Evolutionary conservation across 2,888 invertebrate genomes (phyloP).

Genomic region (Plebejus argus): DNA sequence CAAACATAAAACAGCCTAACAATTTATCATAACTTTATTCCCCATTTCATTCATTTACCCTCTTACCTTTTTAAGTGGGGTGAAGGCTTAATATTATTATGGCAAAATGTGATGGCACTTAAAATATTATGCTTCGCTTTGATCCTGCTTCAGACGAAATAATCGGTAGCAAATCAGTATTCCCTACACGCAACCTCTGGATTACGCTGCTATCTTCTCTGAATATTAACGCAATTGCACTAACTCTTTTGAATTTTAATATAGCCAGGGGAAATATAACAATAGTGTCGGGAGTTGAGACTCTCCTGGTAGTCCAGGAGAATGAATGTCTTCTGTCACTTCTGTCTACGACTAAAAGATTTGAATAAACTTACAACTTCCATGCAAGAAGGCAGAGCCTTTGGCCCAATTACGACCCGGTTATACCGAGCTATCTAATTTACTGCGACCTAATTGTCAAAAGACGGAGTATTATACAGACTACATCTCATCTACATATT

Average conservation of each 20-base stretch:
- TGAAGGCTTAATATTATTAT: neutral
- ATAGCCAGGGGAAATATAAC: neutral
- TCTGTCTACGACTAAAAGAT: neutral
- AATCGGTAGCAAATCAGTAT: neutral
- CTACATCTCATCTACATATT: constrained; percentile 1
- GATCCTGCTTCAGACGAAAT: neutral
- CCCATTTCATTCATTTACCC: neutral
- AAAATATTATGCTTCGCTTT: neutral
- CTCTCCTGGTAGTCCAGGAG: no score
- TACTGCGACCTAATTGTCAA: constrained; percentile 12
- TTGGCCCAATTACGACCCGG: constrained; percentile 15
- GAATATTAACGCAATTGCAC: constrained; percentile 8
- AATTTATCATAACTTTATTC: neutral
- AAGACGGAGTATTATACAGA: neutral
- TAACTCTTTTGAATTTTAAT: constrained; percentile 17
- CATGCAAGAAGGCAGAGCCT: neutral
- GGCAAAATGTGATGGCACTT: neutral
- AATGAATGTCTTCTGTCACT: no score
- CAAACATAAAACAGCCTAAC: neutral
- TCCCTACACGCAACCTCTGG: neutral
- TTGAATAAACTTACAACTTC: constrained; percentile 8
- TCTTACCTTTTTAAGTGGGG: neutral
- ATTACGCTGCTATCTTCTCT: neutral
- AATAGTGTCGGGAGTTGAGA: neutral
- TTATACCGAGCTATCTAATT: constrained; percentile 31